phyloP scores from a whole-genome alignment of 2,888 invertebrate genomes.

The Xylophagus ater region DNA sequence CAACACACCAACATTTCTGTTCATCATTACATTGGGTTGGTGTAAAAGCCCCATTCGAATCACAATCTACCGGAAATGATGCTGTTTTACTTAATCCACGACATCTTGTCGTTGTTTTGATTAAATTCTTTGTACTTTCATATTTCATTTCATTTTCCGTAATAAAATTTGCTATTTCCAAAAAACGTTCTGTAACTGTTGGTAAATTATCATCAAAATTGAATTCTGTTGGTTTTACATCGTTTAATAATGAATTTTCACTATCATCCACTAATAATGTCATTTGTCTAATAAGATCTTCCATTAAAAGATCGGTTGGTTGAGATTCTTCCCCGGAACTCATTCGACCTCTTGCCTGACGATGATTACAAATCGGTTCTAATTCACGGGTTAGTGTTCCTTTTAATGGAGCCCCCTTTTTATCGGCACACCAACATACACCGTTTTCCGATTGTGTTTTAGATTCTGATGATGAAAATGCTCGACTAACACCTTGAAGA shows the following conservation, averaged over 20 bases:
- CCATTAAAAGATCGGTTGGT: slow-evolving; percentile 49
- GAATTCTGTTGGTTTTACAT: too few relatives aligned
- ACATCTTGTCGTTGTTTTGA: slow-evolving; percentile 38
- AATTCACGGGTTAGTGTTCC: slow-evolving; percentile 66
- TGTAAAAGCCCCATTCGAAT: slow-evolving; percentile 56
- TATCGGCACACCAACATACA: slow-evolving; percentile 81
- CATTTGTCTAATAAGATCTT: slow-evolving; percentile 59
- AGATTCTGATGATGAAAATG: slow-evolving; percentile 19
- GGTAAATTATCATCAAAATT: slow-evolving; percentile 19
- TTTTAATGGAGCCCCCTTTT: slow-evolving; percentile 68
- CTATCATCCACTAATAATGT: slow-evolving; percentile 44
- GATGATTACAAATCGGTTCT: slow-evolving; percentile 66
- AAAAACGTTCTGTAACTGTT: slow-evolving; percentile 37
- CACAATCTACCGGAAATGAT: slow-evolving; percentile 47
- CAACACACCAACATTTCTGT: slow-evolving; percentile 73
- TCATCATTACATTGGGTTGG: slow-evolving; percentile 62
- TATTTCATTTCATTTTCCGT: slow-evolving; percentile 32
- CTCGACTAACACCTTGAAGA: slow-evolving; percentile 20
- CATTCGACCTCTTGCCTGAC: slow-evolving; percentile 57
- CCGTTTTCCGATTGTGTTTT: slow-evolving; percentile 41
- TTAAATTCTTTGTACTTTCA: slow-evolving; percentile 26
- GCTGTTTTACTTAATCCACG: slow-evolving; percentile 38
- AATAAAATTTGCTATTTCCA: slow-evolving; percentile 30
- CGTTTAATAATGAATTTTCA: slow-evolving; percentile 23
- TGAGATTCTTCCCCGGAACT: slow-evolving; percentile 27